A percentile compares a stretch with the other conserved stretches of the same genome.
These are phyloP conservation scores for Plutomurus gul DNA, from an alignment of 1,140 invertebrate genomes.

Conservation along the genomic window DNA sequence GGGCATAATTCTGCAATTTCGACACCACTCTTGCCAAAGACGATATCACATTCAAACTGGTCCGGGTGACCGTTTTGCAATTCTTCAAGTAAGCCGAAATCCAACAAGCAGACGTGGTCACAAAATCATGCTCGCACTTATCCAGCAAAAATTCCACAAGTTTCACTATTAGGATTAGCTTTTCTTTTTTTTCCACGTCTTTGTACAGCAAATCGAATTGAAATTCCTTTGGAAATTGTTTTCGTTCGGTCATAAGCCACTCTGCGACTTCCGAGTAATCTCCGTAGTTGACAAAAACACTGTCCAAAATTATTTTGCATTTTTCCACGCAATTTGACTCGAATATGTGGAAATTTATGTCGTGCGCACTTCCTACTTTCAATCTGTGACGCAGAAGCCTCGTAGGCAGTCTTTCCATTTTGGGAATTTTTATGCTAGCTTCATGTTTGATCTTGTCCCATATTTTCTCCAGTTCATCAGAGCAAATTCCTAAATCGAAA, in stretches of 20 bases:
- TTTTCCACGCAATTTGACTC: neutral
- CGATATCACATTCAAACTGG: neutral
- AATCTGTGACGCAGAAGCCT: neutral
- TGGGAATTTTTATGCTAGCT: neutral
- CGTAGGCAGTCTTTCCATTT: neutral
- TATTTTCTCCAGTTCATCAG: neutral
- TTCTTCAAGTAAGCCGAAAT: slow-evolving; percentile 48
- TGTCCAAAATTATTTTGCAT: neutral
- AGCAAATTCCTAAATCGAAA: neutral
- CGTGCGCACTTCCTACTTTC: neutral
- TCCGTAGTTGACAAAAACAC: neutral
- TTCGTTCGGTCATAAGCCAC: neutral
- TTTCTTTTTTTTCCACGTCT: neutral
- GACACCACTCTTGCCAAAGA: neutral
- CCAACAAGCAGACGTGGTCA: slow-evolving; percentile 45
- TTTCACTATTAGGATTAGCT: neutral
- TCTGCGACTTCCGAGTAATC: neutral
- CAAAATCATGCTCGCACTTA: slow-evolving; percentile 38
- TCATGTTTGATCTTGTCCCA: slow-evolving; percentile 11
- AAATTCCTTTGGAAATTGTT: neutral
- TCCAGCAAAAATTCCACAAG: neutral
- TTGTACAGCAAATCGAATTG: neutral
- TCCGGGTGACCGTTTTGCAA: slow-evolving; percentile 28
- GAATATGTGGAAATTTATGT: neutral
- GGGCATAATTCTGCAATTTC: neutral